These are phyloP conservation scores for Monochamus alternatus DNA, from an alignment of 2,888 invertebrate species.

Conservation along the genomic window DNA sequence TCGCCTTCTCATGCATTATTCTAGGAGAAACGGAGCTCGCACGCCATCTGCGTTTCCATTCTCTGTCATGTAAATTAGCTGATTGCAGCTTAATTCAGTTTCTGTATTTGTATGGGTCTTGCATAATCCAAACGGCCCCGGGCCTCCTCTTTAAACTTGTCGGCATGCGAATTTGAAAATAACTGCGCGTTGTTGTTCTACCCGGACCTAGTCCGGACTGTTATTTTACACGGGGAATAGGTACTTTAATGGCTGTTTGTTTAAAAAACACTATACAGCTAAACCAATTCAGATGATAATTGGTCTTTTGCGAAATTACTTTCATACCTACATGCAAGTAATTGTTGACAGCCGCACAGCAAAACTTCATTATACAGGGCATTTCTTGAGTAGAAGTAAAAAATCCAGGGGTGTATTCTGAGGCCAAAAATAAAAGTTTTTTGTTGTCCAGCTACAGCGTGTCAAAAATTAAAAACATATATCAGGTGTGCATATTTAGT, in stretches of 20 bases:
- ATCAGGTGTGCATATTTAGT: too few relatives aligned
- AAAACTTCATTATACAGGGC: too few relatives aligned
- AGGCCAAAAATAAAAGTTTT: too few relatives aligned
- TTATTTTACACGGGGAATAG: conserved; percentile 5
- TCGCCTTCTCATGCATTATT: conserved; percentile 69
- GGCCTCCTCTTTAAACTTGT: conserved; percentile 38
- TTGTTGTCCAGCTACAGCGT: too few relatives aligned
- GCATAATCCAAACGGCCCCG: conserved; percentile 56
- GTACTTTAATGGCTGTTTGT: not conserved
- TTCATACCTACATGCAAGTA: too few relatives aligned
- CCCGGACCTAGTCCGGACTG: not conserved
- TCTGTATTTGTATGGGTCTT: conserved; percentile 57
- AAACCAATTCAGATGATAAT: too few relatives aligned
- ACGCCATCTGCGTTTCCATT: conserved; percentile 57
- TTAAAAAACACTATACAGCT: not conserved
- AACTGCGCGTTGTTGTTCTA: conserved; percentile 36
- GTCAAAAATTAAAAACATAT: too few relatives aligned
- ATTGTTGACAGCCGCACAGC: too few relatives aligned
- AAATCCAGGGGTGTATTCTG: too few relatives aligned
- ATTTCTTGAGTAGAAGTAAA: too few relatives aligned
- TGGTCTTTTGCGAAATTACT: too few relatives aligned
- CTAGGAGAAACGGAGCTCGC: conserved; percentile 56
- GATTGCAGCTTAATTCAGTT: conserved; percentile 54
- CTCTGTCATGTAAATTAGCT: conserved; percentile 61
- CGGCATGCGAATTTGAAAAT: conserved; percentile 41